Base-by-base conservation (phyloP, 2,113 vertebrate species). In the Ochotona princeps region DNA sequence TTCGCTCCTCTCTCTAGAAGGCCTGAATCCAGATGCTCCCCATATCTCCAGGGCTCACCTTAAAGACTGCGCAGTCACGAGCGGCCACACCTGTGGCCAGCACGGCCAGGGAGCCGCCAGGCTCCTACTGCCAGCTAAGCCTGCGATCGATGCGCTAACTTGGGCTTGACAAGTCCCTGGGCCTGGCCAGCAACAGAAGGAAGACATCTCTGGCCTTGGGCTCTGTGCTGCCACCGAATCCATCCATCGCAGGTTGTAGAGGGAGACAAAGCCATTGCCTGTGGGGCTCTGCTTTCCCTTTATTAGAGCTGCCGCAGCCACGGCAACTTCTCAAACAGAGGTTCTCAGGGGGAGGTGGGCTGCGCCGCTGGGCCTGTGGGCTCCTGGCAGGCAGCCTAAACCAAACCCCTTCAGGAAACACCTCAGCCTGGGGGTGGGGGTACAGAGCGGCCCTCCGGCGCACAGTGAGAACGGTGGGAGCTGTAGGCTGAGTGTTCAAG, bases 181-280 rank as follows among this genome's bases (percentile, higher is more conserved):
- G 89, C 91, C 83, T 38, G 44, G 83, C 30, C 25, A 51, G 89
- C 61, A 9, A 26, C 67, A 18, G 66, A 90, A 72, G 65, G 89
- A 92, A 96, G 91, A 81, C 80, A 94, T 65, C 83, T 91, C 70
- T 89, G 83, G 93, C 90, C 79, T 61, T 78, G 85, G 93, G 95
- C 81, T 26, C 65, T 25, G 35, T 21, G 69, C 63, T 91, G 76
- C 90, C 30, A 30, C 44, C 0, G 8, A 83, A 79, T 95, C 92
- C 44, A 78, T 94, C 87, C 44, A 78, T 94, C 87, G 76, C 5
- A 0, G 72, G 70, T 76, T 92, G 75, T 2, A 51, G 89, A 89
- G 32, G 73, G 67, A 94, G 85, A 90, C 88, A 83, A 84, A 93
- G 84, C 91, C 92, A 91, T 91, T 7, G 1, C 87, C 72, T 1